These are phyloP conservation scores for Nyctibius bracteatus DNA, from an alignment of 2,113 vertebrate species.

Conservation along the genomic window DNA sequence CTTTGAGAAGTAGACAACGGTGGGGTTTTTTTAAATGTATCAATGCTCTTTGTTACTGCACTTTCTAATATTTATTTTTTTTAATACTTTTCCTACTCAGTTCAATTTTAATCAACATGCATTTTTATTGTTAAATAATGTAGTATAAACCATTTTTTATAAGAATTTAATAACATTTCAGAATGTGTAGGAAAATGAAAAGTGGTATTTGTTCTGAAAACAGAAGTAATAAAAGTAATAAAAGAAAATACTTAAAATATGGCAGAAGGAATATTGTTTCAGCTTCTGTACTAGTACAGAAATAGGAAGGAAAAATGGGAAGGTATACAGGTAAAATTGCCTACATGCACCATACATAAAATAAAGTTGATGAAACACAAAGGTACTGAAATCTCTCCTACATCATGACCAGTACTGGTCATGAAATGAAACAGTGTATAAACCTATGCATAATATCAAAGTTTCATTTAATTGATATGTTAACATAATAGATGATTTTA, in stretches of 20 bases:
- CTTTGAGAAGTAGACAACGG: neutral
- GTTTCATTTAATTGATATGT: neutral
- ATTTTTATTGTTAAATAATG: neutral
- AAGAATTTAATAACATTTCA: neutral
- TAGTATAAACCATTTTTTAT: neutral
- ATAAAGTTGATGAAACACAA: neutral
- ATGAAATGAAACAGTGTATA: neutral
- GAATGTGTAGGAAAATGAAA: neutral
- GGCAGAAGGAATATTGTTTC: neutral
- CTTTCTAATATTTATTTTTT: neutral
- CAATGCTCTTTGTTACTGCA: neutral
- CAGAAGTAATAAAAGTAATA: neutral
- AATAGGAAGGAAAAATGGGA: neutral
- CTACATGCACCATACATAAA: neutral
- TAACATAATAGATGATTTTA: neutral
- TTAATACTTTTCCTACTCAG: neutral
- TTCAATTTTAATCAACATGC: neutral
- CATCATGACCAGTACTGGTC: neutral
- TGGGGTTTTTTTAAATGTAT: neutral
- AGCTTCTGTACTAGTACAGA: neutral
- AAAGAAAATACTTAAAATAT: neutral
- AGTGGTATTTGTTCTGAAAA: neutral
- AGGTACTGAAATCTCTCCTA: neutral
- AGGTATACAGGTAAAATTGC: neutral
- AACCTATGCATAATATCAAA: neutral